Evolutionary conservation across 2,113 vertebrate genomes (phyloP).

Genomic region (Cisticola juncidis): DNA sequence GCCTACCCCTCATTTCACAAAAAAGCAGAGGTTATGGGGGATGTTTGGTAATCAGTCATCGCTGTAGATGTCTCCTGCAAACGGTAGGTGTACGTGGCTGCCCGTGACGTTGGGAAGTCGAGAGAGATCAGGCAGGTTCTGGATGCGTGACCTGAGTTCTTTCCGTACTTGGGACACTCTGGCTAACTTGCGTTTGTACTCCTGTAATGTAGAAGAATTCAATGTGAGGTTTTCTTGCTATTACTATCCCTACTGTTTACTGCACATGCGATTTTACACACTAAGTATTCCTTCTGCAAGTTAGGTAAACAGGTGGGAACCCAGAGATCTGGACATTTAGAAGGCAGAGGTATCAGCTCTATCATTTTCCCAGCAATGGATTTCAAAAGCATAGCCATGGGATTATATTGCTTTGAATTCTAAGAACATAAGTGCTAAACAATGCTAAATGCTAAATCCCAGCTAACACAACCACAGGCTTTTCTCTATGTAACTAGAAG

Average conservation of each 20-base stretch:
- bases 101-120: conserved; percentile 88
- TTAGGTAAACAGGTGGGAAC: neutral
- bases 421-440: neutral
- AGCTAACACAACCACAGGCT: neutral
- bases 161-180: conserved; percentile 94
- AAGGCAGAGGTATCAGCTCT: neutral
- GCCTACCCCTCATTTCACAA: conserved; percentile 73
- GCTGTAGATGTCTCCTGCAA: conserved; percentile 87
- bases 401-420: neutral
- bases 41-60: conserved; percentile 79
- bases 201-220: conserved; percentile 79
- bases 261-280: neutral
- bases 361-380: neutral
- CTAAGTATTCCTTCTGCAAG: neutral
- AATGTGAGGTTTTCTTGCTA: neutral
- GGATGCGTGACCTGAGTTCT: conserved; percentile 92
- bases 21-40: conserved; percentile 61
- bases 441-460: no score
- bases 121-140: conserved; percentile 89
- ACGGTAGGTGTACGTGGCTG: conserved; percentile 83
- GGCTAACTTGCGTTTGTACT: conserved; percentile 95
- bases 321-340: neutral
- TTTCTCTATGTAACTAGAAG: neutral
- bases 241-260: neutral
- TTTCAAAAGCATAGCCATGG: neutral